Evolutionary conservation across 2,797 vertebrate genomes (phyloP).

Genomic region (Mareca strepera): DNA sequence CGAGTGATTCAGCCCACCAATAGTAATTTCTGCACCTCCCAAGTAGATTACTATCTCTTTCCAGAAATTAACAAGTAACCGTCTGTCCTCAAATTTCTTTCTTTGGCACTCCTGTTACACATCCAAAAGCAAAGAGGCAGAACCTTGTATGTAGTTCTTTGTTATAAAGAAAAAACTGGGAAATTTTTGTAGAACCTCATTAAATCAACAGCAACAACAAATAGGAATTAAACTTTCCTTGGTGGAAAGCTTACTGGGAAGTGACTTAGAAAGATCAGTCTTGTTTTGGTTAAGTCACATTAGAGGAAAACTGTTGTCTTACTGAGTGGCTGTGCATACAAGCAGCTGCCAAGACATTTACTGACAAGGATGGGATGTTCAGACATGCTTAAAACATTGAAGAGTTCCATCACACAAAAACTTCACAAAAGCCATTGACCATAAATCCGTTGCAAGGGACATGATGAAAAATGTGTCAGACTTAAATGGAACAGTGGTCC

Average conservation of each 20-base stretch:
- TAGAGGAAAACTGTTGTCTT: neutral
- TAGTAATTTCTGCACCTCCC: neutral
- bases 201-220: neutral
- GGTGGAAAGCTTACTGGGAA: neutral
- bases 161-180: neutral
- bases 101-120: neutral
- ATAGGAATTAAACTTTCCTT: neutral
- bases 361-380: neutral
- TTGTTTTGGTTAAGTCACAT: neutral
- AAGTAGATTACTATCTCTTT: neutral
- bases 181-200: neutral
- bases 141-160: neutral
- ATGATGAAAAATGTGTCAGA: constrained; percentile 23
- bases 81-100: neutral
- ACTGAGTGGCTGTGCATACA: neutral
- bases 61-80: neutral
- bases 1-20: neutral
- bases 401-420: neutral
- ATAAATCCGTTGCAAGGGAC: neutral
- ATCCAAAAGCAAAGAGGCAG: neutral
- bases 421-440: neutral
- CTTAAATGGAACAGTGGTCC: neutral
- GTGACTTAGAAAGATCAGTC: neutral
- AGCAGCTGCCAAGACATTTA: neutral
- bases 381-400: neutral